Evolutionary conservation across 2,888 invertebrate genomes (phyloP).

Genomic region (Therioaphis trifolii): DNA sequence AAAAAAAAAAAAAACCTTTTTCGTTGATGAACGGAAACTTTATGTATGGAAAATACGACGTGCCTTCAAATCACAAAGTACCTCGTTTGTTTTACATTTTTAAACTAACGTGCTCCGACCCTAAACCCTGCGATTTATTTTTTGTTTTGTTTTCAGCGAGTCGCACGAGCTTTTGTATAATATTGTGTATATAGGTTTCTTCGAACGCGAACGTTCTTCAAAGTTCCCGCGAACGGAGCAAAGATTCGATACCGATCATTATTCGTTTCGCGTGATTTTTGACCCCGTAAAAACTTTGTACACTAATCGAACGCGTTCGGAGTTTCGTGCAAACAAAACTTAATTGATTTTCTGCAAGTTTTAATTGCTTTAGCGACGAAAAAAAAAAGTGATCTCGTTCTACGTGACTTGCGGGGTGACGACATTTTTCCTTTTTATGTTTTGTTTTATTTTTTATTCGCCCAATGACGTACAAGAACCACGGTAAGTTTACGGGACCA

Average conservation of each 20-base stretch:
- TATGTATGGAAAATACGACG: slow-evolving; percentile 15
- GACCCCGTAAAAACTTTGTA: neutral
- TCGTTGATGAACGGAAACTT: slow-evolving; percentile 40
- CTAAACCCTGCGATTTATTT: neutral
- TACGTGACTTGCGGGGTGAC: neutral
- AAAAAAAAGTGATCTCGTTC: slow-evolving; percentile 42
- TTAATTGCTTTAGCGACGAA: slow-evolving; percentile 46
- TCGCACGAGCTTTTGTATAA: neutral
- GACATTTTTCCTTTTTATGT: neutral
- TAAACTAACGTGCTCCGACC: neutral
- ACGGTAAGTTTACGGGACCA: slow-evolving; percentile 4
- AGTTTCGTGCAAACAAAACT: slow-evolving; percentile 43
- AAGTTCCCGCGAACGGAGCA: neutral
- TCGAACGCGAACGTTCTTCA: neutral
- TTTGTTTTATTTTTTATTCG: neutral
- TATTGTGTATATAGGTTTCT: neutral
- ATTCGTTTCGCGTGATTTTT: no score
- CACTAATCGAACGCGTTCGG: slow-evolving; percentile 27
- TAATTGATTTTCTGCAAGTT: slow-evolving; percentile 56
- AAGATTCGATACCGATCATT: neutral
- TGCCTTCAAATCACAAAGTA: slow-evolving; percentile 22
- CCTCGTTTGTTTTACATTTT: slow-evolving; percentile 33
- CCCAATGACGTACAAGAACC: neutral
- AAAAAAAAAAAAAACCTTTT: slow-evolving; percentile 42
- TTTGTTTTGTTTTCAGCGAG: neutral